A percentile compares a stretch with the other conserved stretches of the same genome.
These are phyloP conservation scores for Oscheius onirici DNA, from an alignment of 2,888 invertebrate genomes.

Conservation along the genomic window DNA sequence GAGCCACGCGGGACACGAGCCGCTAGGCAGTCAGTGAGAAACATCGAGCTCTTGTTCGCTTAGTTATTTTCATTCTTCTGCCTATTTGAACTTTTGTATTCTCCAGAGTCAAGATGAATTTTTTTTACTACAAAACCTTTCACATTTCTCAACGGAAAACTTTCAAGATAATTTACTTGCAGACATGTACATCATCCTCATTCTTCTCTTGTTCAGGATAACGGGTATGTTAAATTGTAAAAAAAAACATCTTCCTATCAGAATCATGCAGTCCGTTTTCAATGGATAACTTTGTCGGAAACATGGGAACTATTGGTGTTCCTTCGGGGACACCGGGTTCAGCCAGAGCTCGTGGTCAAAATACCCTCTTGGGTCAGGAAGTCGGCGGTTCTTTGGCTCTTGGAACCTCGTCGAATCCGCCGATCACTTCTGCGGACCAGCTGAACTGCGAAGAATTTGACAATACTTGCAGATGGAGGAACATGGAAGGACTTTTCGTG, in stretches of 20 bases:
- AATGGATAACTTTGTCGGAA: slow-evolving; percentile 35
- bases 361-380: slow-evolving; percentile 13
- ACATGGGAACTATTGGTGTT: slow-evolving; percentile 46
- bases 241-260: slow-evolving; percentile 6
- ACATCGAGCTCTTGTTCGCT: background rate
- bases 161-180: background rate
- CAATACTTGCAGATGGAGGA: slow-evolving; percentile 65
- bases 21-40: background rate
- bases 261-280: slow-evolving; percentile 48
- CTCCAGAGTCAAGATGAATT: too few species aligned
- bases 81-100: background rate
- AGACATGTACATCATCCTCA: background rate
- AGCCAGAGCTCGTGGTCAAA: slow-evolving; percentile 30
- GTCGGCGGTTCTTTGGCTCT: slow-evolving; percentile 33
- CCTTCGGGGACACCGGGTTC: slow-evolving; percentile 20
- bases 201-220: slow-evolving; percentile 5
- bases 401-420: slow-evolving; percentile 41
- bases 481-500: slow-evolving; percentile 67
- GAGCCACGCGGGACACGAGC: slow-evolving; percentile 20
- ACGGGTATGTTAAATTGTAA: background rate
- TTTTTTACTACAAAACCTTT: too few species aligned
- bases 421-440: slow-evolving; percentile 45
- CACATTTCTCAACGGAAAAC: background rate
- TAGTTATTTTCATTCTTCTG: background rate
- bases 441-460: slow-evolving; percentile 66